phyloP scores from a whole-genome alignment of 1,140 invertebrate species.

The Eumaeus atala region DNA sequence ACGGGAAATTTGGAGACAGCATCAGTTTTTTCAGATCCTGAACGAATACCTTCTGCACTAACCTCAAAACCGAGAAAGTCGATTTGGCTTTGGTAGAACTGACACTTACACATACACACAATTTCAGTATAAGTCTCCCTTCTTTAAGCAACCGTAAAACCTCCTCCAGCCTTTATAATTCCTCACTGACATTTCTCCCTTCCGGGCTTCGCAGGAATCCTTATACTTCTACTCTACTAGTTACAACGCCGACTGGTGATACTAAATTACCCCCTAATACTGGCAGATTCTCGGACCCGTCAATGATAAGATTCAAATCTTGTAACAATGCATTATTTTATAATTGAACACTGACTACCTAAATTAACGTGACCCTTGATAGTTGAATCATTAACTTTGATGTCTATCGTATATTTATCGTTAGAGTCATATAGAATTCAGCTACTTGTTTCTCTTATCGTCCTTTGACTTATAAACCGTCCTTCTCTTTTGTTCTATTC shows the following conservation, averaged over 20 bases:
- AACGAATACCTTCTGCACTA: too few relatives aligned
- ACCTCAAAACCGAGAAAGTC: too few relatives aligned
- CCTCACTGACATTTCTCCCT: too few relatives aligned
- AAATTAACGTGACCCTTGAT: too few relatives aligned
- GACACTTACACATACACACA: too few relatives aligned
- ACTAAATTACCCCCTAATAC: slow-evolving; percentile 16
- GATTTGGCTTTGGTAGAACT: too few relatives aligned
- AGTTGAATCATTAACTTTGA: too few relatives aligned
- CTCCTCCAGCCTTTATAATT: too few relatives aligned
- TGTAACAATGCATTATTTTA: slow-evolving; percentile 10
- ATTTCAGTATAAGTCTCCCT: too few relatives aligned
- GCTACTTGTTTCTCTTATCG: slow-evolving; percentile 21
- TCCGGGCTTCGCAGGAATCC: too few relatives aligned
- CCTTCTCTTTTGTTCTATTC: not conserved
- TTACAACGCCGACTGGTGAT: not conserved
- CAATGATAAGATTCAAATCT: slow-evolving; percentile 12
- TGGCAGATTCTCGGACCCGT: slow-evolving; percentile 3
- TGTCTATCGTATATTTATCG: slow-evolving; percentile 22
- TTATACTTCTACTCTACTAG: too few relatives aligned
- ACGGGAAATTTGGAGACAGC: slow-evolving; percentile 37
- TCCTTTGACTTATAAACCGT: not conserved
- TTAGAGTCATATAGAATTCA: slow-evolving; percentile 11
- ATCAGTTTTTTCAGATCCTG: slow-evolving; percentile 26
- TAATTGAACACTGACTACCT: slow-evolving; percentile 15
- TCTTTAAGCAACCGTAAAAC: too few relatives aligned